Base-by-base conservation (phyloP, 2,797 vertebrate species). In the Gambelia wislizenii region DNA sequence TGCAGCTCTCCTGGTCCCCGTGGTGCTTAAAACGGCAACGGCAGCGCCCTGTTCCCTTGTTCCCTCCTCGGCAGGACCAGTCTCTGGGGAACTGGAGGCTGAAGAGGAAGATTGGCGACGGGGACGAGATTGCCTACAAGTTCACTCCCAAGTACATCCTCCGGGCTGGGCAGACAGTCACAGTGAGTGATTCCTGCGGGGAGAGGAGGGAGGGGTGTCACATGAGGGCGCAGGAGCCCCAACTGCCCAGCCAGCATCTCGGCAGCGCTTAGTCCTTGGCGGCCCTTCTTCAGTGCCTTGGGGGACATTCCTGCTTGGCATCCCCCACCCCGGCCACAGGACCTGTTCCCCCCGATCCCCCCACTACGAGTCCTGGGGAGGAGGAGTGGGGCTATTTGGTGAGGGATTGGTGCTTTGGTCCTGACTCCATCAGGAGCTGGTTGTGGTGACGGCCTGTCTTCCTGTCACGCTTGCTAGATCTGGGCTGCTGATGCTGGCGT, bases 111-210 rank as follows among this genome's bases (percentile, higher is more conserved):
- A 96, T 98, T 80, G 97, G 98, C 25, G 96, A 98, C 0, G 98
- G 94, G 44, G 98, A 98, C 0, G 98, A 99, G 96, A 96, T 99
- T 2, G 87, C 97, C 87, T 99, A 99, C 96, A 99, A 99, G 95
- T 99, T 99, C 93, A 99, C 98, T 5, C 98, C 99, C 1, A 99
- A 99, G 92, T 99, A 98, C 89, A 96, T 98, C 89, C 98, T 99
- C 42, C 98, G 98, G 91, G 98, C 98, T 2, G 98, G 98, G 56
- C 98, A 98, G 96, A 97, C 97, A 0, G 99, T 99, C 80, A 99
- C 98, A 91, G 99, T 99, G 96, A 97, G 98, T 95, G 56, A 20
- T 22, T 59, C 56, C n/a, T n/a, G n/a, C n/a, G n/a, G n/a, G n/a
- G n/a, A n/a, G n/a, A n/a, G n/a, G n/a, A n/a, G n/a, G n/a, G n/a